Conservation (phyloP, 2,888 invertebrate genomes). For the Copidosoma aretas region DNA sequence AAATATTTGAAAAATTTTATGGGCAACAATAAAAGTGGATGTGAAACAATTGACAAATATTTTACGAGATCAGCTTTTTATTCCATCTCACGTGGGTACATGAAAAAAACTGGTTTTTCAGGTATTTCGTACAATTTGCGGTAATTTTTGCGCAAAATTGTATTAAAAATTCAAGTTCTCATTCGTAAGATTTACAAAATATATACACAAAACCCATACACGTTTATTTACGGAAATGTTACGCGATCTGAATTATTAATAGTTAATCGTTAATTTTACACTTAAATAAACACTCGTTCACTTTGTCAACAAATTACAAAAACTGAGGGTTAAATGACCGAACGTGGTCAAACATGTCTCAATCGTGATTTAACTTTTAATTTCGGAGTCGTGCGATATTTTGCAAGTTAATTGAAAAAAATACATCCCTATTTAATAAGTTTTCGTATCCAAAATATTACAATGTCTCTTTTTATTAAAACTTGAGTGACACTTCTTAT, state of each 20-base stretch:
- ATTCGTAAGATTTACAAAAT: conserved; percentile 21
- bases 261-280: conserved; percentile 18
- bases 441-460: conserved; percentile 40
- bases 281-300: conserved; percentile 19
- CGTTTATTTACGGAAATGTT: conserved; percentile 21
- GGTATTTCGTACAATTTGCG: conserved; percentile 20
- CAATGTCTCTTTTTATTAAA: conserved; percentile 33
- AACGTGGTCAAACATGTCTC: conserved; percentile 18
- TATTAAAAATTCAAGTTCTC: conserved; percentile 22
- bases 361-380: conserved; percentile 28
- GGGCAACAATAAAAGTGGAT: no score
- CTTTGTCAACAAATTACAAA: conserved; percentile 14
- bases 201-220: conserved; percentile 23
- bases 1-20: no score
- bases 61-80: conserved; percentile 30
- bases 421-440: conserved; percentile 30
- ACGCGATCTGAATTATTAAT: conserved; percentile 6
- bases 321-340: conserved; percentile 14
- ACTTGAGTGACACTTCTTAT: conserved; percentile 34
- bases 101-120: conserved; percentile 33
- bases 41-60: conserved; percentile 2
- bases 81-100: conserved; percentile 34
- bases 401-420: conserved; percentile 18
- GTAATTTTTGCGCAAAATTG: conserved; percentile 23
- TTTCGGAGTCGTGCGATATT: conserved; percentile 33